Evolutionary conservation across 2,113 vertebrate genomes (phyloP).

Genomic region (Irena cyanogastra): DNA sequence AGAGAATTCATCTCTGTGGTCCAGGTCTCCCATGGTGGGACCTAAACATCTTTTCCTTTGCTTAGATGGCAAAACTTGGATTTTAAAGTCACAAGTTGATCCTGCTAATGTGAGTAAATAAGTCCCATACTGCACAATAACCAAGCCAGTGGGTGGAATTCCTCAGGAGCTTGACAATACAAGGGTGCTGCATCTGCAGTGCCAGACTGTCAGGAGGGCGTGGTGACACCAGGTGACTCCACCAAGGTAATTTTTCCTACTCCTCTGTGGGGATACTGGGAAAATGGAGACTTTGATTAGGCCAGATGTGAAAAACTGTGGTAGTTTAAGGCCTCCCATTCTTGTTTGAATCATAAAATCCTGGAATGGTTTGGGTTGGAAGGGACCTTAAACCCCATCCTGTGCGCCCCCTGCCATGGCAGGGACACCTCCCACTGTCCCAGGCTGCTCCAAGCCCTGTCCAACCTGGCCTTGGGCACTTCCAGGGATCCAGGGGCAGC

Average conservation of each 20-base stretch:
- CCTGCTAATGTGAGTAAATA: not conserved
- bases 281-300: not conserved
- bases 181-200: not conserved
- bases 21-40: not conserved
- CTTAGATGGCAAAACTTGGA: not conserved
- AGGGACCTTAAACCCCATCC: not conserved
- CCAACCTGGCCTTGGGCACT: not conserved
- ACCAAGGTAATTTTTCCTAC: not conserved
- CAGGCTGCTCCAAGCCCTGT: fast-evolving
- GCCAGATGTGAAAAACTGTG: not conserved
- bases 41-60: not conserved
- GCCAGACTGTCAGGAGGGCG: not conserved
- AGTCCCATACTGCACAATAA: not conserved
- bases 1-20: not conserved
- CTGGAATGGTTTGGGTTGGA: not conserved
- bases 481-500: not conserved
- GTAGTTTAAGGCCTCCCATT: not conserved
- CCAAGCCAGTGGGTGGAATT: not conserved
- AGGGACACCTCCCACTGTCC: not conserved
- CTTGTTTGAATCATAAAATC: not conserved
- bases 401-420: fast-evolving
- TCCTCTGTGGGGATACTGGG: not conserved
- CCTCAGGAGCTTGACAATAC: not conserved
- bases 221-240: not conserved
- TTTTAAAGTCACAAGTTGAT: not conserved